Evolutionary conservation across 2,113 vertebrate species (phyloP), one percentile per base, ranked within the genome.

Genomic region (Puntigrus tetrazona): DNA sequence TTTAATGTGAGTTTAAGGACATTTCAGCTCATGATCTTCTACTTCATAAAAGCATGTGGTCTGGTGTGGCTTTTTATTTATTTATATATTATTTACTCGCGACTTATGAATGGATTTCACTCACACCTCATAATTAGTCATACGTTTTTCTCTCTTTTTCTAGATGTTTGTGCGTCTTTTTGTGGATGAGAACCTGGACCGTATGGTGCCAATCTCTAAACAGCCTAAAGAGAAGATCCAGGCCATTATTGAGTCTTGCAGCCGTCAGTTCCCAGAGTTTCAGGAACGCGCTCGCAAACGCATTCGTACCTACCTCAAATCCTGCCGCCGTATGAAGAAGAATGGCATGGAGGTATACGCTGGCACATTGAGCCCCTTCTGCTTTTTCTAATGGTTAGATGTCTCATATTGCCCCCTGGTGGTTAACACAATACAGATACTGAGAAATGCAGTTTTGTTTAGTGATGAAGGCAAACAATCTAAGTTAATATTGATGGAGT

Each of bases 141-240:
- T 34, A 45, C 5, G 43, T 81, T 85, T 25, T 87, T 87, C 88
- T 86, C 84, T 91, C 77, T 89, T 86, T 89, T 81, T 86, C 87
- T 94, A 99, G 98, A 99, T 99, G 98, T 99, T 99, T 1, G 98
- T 99, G 89, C 96, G 98, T 69, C 96, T 99, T 89, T 99, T 99
- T 18, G 98, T 99, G 94, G 98, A 99, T 0, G 98, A 99, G 94
- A 99, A 99, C 92, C 93, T 99, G 92, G 98, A 99, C 94, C 95
- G 97, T 83, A 99, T 99, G 98, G 98, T 99, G 88, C 98, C 98
- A 92, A 99, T 99, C 92, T 99, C 98, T 91, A 99, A 99, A 91
- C 98, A 99, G 94, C 98, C 98, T 91, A 99, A 99, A 94, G 98
- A 99, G 93, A 99, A 99, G 93, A 99, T 99, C 92, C 98, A 99